Conservation (phyloP, 2,888 invertebrate species). For the Melolontha melolontha region DNA sequence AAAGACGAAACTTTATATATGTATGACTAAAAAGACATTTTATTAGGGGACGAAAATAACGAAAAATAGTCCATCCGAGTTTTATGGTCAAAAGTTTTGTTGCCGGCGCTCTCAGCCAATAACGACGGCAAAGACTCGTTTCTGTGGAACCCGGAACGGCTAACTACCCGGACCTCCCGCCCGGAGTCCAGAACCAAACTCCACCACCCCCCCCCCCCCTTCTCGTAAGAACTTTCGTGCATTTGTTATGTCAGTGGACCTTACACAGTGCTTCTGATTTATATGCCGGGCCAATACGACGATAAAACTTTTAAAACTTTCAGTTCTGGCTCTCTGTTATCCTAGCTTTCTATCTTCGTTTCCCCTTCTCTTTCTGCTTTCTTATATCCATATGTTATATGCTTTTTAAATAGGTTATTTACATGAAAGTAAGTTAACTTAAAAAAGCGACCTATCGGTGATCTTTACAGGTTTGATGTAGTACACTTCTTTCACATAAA, state of each 20-base stretch:
- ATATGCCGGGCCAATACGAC: constrained; percentile 59
- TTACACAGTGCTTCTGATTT: constrained; percentile 60
- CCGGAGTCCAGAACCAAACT: constrained; percentile 49
- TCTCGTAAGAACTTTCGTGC: constrained; percentile 55
- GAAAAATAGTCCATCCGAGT: constrained; percentile 44
- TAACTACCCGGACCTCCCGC: constrained; percentile 50
- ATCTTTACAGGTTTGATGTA: no score
- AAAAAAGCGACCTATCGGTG: no score
- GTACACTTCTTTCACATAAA: no score
- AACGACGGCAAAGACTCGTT: constrained; percentile 39
- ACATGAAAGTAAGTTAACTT: no score
- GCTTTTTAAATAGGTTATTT: no score
- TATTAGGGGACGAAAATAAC: constrained; percentile 43
- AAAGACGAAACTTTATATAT: constrained; percentile 33
- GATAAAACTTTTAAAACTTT: constrained; percentile 60
- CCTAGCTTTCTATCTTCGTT: constrained; percentile 14
- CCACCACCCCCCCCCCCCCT: constrained; percentile 50
- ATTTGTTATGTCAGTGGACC: constrained; percentile 64
- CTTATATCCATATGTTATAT: no score
- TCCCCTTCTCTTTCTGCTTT: constrained; percentile 5
- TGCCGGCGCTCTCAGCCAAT: constrained; percentile 41
- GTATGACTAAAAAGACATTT: constrained; percentile 44
- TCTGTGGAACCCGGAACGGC: constrained; percentile 40
- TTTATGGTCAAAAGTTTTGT: constrained; percentile 45
- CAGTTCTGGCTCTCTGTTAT: constrained; percentile 48